These are phyloP conservation scores for Trissolcus japonicus DNA, from an alignment of 2,888 invertebrate species.

Conservation along the genomic window DNA sequence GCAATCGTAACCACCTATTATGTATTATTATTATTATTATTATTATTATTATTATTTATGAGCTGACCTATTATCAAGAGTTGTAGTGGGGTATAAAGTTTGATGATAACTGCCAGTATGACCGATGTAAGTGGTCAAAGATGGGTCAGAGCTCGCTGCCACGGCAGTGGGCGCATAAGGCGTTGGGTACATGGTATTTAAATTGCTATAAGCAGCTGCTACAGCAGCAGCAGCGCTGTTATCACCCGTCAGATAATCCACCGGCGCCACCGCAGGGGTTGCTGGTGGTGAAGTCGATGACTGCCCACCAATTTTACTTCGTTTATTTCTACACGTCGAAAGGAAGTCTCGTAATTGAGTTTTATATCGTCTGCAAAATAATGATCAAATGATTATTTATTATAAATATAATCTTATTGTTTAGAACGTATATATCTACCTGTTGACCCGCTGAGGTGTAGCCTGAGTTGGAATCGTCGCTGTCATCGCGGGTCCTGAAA, in stretches of 20 bases:
- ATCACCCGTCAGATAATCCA: slow-evolving; percentile 83
- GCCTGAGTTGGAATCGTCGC: slow-evolving; percentile 79
- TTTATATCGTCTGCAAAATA: slow-evolving; percentile 85
- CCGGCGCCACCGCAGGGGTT: slow-evolving; percentile 79
- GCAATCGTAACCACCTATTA: neutral
- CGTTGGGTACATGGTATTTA: slow-evolving; percentile 87
- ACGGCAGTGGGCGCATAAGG: slow-evolving; percentile 87
- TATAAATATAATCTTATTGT: neutral
- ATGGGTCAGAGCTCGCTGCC: slow-evolving; percentile 83
- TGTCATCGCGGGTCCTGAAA: slow-evolving; percentile 79
- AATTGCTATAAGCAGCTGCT: slow-evolving; percentile 87
- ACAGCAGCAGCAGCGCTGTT: slow-evolving; percentile 81
- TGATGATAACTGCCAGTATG: slow-evolving; percentile 84
- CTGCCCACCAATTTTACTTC: slow-evolving; percentile 77
- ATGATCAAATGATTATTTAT: neutral
- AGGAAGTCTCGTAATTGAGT: slow-evolving; percentile 94
- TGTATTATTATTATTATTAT: no score
- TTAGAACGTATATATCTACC: slow-evolving; percentile 23
- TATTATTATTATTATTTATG: no score
- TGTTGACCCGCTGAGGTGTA: slow-evolving; percentile 87
- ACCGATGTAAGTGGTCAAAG: slow-evolving; percentile 81
- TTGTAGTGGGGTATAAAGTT: slow-evolving; percentile 78
- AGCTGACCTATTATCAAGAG: slow-evolving; percentile 77
- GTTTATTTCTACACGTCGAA: slow-evolving; percentile 92
- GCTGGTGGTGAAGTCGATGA: slow-evolving; percentile 79